Conservation (phyloP, 2,888 invertebrate species). For the Archaeoteleia sp. region DNA sequence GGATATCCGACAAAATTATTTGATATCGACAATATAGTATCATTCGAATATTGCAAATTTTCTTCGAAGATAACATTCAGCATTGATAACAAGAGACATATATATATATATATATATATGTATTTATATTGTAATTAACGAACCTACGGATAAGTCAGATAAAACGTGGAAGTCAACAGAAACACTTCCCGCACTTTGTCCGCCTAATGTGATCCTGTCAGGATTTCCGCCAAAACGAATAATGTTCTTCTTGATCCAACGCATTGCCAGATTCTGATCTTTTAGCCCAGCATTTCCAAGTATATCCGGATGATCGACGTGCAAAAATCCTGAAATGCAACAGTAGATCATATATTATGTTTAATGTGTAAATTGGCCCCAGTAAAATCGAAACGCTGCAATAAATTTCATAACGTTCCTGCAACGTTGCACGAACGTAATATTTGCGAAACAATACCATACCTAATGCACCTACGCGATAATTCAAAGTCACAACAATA, state of each 20-base stretch:
- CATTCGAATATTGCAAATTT: too few relatives aligned
- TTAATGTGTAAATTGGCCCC: too few relatives aligned
- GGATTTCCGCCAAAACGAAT: conserved; percentile 76
- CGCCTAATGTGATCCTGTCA: conserved; percentile 76
- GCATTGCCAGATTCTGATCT: conserved; percentile 77
- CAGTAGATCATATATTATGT: too few relatives aligned
- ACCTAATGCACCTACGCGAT: conserved; percentile 59
- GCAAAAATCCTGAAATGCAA: conserved; percentile 51
- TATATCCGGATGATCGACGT: conserved; percentile 48
- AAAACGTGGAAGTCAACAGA: conserved; percentile 50
- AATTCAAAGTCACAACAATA: conserved; percentile 55
- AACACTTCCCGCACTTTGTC: conserved; percentile 76
- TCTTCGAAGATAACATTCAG: too few relatives aligned
- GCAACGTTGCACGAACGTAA: too few relatives aligned
- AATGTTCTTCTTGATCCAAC: conserved; percentile 77
- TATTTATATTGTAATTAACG: too few relatives aligned
- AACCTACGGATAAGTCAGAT: too few relatives aligned
- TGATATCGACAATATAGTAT: too few relatives aligned
- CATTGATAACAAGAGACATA: too few relatives aligned
- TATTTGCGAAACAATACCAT: conserved; percentile 7
- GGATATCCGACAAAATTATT: too few relatives aligned
- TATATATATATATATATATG: too few relatives aligned
- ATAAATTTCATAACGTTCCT: background rate
- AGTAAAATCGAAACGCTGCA: too few relatives aligned
- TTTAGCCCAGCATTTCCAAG: conserved; percentile 63